Conservation (phyloP, 1,140 invertebrate genomes). For the Phymastichus coffea region DNA sequence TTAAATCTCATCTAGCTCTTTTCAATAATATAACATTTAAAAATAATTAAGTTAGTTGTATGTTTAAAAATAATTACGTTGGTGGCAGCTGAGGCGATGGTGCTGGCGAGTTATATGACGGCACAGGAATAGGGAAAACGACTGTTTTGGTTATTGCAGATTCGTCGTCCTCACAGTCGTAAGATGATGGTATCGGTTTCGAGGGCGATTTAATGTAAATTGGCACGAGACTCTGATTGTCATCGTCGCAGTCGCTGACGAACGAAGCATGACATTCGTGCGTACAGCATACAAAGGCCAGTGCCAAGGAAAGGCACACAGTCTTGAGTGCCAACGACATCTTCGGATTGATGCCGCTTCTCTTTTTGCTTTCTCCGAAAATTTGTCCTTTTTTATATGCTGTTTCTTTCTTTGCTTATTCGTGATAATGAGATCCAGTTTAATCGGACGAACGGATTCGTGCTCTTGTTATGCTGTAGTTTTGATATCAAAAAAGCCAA, state of each 20-base stretch:
- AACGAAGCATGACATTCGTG: slow-evolving; percentile 2
- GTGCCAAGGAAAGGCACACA: slow-evolving; percentile 2
- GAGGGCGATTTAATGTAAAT: no score
- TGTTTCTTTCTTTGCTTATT: slow-evolving; percentile 32
- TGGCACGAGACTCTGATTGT: no score
- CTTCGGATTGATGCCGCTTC: slow-evolving; percentile 5
- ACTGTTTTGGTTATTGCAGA: no score
- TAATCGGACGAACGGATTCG: slow-evolving; percentile 6
- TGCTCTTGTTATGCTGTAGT: background rate
- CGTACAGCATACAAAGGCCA: background rate
- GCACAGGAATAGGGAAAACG: no score
- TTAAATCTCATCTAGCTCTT: no score
- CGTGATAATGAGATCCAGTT: slow-evolving; percentile 8
- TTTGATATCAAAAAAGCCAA: background rate
- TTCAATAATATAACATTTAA: no score
- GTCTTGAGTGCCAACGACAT: slow-evolving; percentile 17
- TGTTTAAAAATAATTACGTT: no score
- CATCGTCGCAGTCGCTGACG: slow-evolving; percentile 17
- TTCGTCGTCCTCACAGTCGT: no score
- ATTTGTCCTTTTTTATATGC: slow-evolving; percentile 26
- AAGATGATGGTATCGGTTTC: no score
- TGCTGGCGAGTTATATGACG: no score
- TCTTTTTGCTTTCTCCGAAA: slow-evolving; percentile 4
- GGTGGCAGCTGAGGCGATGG: no score
- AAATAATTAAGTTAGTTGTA: no score